These are phyloP conservation scores for Coptotermes formosanus DNA, from an alignment of 1,140 invertebrate species.

Conservation along the genomic window DNA sequence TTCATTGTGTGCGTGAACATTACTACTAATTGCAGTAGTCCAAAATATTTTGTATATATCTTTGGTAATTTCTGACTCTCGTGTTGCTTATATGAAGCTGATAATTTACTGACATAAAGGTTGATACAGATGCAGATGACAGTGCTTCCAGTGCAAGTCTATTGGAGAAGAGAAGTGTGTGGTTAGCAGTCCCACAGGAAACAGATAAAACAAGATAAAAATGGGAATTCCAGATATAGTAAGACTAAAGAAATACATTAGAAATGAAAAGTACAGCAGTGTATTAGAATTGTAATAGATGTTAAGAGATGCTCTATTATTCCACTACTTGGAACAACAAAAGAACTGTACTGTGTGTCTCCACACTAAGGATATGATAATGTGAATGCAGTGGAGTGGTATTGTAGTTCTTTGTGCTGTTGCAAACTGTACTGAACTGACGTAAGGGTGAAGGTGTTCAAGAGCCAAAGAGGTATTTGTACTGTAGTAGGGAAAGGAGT, in stretches of 20 bases:
- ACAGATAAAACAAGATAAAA: background rate
- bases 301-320: background rate
- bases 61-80: conserved; percentile 10
- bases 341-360: background rate
- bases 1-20: background rate
- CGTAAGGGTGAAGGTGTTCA: no score
- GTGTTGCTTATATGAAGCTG: background rate
- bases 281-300: background rate
- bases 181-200: no score
- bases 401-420: background rate
- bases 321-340: background rate
- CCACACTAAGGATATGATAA: background rate
- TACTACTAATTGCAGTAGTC: background rate
- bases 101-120: background rate
- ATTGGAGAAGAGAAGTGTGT: no score
- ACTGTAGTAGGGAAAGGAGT: no score
- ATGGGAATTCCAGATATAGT: background rate
- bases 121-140: background rate
- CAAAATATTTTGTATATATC: background rate
- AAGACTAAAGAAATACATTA: background rate
- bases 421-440: background rate
- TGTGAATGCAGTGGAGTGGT: background rate
- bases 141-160: no score
- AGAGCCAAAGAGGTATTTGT: no score
- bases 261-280: background rate